A percentile compares a stretch with the other conserved stretches of the same genome.
phyloP scores from a whole-genome alignment of 2,888 invertebrate genomes.

The Rapana venosa region DNA sequence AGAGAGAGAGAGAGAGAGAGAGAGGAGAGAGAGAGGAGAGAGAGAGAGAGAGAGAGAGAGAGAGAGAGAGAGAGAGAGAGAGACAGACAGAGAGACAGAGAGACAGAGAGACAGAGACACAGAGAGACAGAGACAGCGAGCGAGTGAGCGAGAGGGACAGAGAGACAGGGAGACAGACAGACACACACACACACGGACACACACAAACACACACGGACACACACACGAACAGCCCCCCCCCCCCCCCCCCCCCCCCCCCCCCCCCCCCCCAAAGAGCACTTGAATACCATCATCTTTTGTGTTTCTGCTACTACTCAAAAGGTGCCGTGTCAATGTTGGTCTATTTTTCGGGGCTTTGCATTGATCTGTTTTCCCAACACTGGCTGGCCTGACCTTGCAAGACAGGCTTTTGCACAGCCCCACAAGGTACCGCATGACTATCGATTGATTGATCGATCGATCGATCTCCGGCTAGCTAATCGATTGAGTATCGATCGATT shows the following conservation, averaged over 20 bases:
- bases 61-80: neutral
- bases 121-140: neutral
- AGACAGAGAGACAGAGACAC: neutral
- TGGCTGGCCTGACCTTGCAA: no score
- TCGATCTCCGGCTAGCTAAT: no score
- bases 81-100: neutral
- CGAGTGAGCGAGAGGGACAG: neutral
- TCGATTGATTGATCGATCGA: no score
- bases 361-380: no score
- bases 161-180: neutral
- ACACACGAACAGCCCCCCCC: neutral
- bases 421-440: no score
- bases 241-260: fast-evolving
- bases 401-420: no score
- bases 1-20: neutral
- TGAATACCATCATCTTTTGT: neutral
- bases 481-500: no score
- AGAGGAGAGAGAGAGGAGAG: neutral
- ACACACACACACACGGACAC: neutral
- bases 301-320: neutral
- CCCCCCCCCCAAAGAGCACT: no score
- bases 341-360: no score
- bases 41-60: neutral
- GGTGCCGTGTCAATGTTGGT: neutral
- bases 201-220: neutral